Base-by-base conservation (phyloP, 1,140 invertebrate genomes). In the Luehdorfia chinensis region DNA sequence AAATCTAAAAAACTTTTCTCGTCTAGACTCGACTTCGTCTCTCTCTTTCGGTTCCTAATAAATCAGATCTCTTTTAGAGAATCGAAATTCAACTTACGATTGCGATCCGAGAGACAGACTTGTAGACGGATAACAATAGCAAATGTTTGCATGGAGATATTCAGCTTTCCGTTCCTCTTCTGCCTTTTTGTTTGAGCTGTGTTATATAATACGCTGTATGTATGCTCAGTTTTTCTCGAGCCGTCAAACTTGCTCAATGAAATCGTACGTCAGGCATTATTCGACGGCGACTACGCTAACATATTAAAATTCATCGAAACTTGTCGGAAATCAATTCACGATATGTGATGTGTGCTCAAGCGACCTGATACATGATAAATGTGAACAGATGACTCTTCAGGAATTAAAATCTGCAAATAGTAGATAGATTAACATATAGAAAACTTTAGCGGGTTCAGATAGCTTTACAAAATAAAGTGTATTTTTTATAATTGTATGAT, bases 61-160 rank as follows among this genome's bases (percentile, higher is more conserved):
- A 36, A 18, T 19, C 33, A 9, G 33, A 13, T 37, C 18, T 41
- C 37, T 27, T 41, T 41, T 15, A 41, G n/a, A 25, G 11, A 27
- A 41, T 41, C 37, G 7, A 13, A 41, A 41, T 41, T 41, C 36
- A 27, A 41, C 23, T 13, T 39, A 14, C 36, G 13, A 41, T 15
- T 8, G 23, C 21, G 11, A 41, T 41, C 36, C 36, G 36, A 41
- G 33, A 36, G 19, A 19, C 33, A 27, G 36, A 41, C 19, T 27
- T 41, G 21, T 4, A 41, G 36, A n/a, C n/a, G n/a, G n/a, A 41
- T 41, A 41, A 41, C 36, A 41, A 41, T 41, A 15, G 12, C 21
- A 27, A 41, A 41, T 41, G 36, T 41, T 41, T 41, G 36, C 36
- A 41, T 25, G 25, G 7, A 41, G 36, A 41, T 41, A 41, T 27